Base-by-base conservation (phyloP, 2,113 vertebrate species). In the Melanerpes aurifrons region DNA sequence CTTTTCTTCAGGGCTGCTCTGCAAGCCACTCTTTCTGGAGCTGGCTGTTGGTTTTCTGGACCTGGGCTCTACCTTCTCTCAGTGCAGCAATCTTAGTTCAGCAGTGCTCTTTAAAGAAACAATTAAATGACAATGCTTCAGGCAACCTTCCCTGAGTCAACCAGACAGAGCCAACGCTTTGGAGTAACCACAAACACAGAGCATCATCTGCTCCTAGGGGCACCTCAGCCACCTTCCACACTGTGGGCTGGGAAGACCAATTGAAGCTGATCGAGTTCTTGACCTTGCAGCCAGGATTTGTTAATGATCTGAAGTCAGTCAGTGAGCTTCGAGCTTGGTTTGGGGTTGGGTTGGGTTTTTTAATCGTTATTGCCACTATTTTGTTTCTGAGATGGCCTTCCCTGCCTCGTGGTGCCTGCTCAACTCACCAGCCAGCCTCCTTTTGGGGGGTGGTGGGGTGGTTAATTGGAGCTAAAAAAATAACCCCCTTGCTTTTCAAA, bases 291-390 rank as follows among this genome's bases (percentile, higher is more conserved):
- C 78, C 54, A 58, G 8, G 5, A 54, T 37, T 88, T 95, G 62
- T 37, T 90, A 75, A 95, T 96, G 90, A 85, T 79, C 66, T 92
- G 47, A 86, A 92, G 43, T 77, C 86, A 92, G 45, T 77, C 72
- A 87, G 66, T 31, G 47, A 87, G 82, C 16, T 85, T 28, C 71
- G 43, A 43, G 35, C 35, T 37, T 37, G 35, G 35, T 37, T 37
- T 37, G 35, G 43, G 43, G 43, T 43, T 12, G 43, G 43, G 4
- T 43, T 12, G 48, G 20, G 10, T 21, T 21, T 50, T 50, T 50
- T 50, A 21, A 10, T 20, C 48, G 11, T 50, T 50, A 43, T 21
- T 50, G 17, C 19, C 9, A 10, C 20, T 48, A 9, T 80, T 54
- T 84, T 83, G 89, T n/a, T 73, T 28, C 28, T 66, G 74, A 31